Base-by-base conservation (phyloP, 1,140 invertebrate species). In the Neodiprion fabricii region DNA sequence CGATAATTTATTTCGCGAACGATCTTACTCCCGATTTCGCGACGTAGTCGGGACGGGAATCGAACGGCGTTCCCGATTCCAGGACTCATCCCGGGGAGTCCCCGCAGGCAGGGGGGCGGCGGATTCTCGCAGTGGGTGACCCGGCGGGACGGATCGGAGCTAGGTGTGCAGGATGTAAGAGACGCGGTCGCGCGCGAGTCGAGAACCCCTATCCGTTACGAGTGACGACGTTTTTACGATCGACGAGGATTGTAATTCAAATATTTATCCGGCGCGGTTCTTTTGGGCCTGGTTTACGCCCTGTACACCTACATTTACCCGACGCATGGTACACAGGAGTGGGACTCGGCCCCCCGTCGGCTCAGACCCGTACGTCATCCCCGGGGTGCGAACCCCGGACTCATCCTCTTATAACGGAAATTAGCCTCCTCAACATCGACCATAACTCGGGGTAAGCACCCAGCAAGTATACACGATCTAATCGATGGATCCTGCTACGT, bases 161-260 rank as follows among this genome's bases (percentile, higher is more conserved):
- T 61, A 61, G 11, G n/a, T 61, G 53, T 61, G 53, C n/a, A 17
- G 11, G n/a, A 12, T 61, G 8, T 61, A 61, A 17, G 53, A 9
- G 11, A 61, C n/a, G 53, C 11, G 53, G 11, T 12, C 53, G 53
- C 53, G 53, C 53, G 53, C 53, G 53, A 61, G 53, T 61, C 72
- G 70, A 40, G 65, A 72, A 72, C 74, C 75, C 77, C 80, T 78
- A 84, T 85, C 79, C 81, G 81, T 85, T 84, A 84, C 76, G 79
- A 82, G 83, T 85, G 83, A 84, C 84, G 83, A 85, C 84, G 81
- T 85, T 85, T 85, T 85, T 85, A 85, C 82, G 83, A 85, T 79
- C 79, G 79, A 72, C 79, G 80, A 80, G 76, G 79, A 85, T 82
- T 83, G 82, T 85, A 85, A 85, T 84, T 85, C 83, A 85, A 84